These are phyloP conservation scores for Zoanthus gigantus DNA, from an alignment of 92 coral and sea anemone species.

Conservation along the genomic window DNA sequence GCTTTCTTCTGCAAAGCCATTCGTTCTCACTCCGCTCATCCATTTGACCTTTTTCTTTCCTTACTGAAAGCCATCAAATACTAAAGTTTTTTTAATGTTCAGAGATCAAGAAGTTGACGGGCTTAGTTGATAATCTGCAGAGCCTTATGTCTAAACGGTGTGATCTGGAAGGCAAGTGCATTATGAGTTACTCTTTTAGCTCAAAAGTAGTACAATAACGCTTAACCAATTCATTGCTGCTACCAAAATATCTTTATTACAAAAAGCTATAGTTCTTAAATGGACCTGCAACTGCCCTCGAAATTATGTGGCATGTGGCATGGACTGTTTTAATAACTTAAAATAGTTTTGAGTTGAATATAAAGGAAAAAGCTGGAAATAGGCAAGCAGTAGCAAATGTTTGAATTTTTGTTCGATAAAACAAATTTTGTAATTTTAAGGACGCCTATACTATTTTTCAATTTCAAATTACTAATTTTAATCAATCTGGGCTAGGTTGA, in stretches of 20 bases:
- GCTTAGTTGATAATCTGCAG: slow-evolving; percentile 91
- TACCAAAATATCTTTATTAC: background rate
- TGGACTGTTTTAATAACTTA: too few relatives aligned
- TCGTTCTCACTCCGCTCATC: too few relatives aligned
- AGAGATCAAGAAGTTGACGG: slow-evolving; percentile 79
- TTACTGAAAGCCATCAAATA: background rate
- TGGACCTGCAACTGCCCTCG: background rate
- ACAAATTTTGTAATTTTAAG: too few relatives aligned
- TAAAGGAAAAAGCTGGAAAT: too few relatives aligned
- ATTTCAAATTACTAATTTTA: too few relatives aligned
- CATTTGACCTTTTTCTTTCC: background rate
- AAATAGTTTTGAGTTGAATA: too few relatives aligned
- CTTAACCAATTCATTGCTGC: background rate
- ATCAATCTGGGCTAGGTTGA: too few relatives aligned
- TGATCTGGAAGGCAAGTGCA: slow-evolving; percentile 83
- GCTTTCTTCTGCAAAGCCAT: too few relatives aligned
- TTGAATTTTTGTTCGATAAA: too few relatives aligned
- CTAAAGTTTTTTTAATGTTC: background rate
- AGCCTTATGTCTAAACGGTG: slow-evolving; percentile 80
- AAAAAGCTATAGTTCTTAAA: background rate
- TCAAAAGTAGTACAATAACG: background rate
- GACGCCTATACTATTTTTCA: too few relatives aligned
- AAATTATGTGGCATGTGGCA: background rate
- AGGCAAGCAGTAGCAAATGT: too few relatives aligned
- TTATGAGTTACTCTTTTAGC: background rate